Evolutionary conservation across 2,797 vertebrate genomes (phyloP).

Genomic region (Tolypeutes matacus): DNA sequence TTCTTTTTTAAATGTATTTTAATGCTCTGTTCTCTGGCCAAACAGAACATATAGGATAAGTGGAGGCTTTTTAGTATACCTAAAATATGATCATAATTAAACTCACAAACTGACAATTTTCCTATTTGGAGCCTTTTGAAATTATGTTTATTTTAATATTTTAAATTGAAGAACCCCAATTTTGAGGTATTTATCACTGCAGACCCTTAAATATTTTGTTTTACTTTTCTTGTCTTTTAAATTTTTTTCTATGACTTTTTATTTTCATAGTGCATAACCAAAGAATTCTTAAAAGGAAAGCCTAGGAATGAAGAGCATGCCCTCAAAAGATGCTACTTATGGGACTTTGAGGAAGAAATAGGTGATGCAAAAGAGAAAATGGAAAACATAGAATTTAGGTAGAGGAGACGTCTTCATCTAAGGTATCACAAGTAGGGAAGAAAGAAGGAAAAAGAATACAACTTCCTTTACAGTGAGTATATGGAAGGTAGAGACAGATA

Average conservation of each 20-base stretch:
- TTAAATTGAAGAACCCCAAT: background rate
- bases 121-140: background rate
- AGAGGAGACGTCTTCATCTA: background rate
- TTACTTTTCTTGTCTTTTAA: background rate
- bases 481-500: background rate
- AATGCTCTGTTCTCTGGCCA: background rate
- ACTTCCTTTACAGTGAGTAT: too few relatives aligned
- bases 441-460: background rate
- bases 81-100: constrained; percentile 14
- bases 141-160: background rate
- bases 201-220: background rate
- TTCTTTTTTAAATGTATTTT: background rate
- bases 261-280: background rate
- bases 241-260: background rate
- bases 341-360: background rate
- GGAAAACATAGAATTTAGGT: background rate
- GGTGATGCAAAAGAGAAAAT: background rate
- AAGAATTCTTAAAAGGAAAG: background rate
- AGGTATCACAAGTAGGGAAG: background rate
- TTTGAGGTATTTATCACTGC: background rate
- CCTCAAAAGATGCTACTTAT: background rate
- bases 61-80: background rate
- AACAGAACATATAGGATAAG: background rate
- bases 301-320: background rate
- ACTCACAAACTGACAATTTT: background rate